Evolutionary conservation across 1,140 invertebrate species (phyloP).

Genomic region (Pseudachorutes palmiensis): DNA sequence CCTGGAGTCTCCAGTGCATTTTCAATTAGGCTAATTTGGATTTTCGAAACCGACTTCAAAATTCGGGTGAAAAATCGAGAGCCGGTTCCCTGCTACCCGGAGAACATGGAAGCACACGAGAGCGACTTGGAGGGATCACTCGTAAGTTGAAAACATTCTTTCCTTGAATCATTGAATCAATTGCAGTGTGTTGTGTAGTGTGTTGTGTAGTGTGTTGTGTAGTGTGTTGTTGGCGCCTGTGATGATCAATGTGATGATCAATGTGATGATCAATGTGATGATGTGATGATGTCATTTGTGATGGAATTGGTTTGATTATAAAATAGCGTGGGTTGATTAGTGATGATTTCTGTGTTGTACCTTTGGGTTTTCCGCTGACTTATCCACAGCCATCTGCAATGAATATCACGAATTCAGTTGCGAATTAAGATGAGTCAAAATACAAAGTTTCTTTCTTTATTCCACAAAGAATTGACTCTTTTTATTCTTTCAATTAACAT

Average conservation of each 20-base stretch:
- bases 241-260: too few species aligned
- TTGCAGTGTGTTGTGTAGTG: too few species aligned
- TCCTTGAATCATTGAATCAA: too few species aligned
- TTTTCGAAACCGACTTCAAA: slow-evolving; percentile 50
- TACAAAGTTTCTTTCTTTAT: too few species aligned
- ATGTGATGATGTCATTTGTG: slow-evolving; percentile 8
- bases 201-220: too few species aligned
- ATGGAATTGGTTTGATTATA: not conserved
- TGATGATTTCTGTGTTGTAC: slow-evolving; percentile 1
- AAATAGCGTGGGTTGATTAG: slow-evolving; percentile 6
- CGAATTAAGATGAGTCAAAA: too few species aligned
- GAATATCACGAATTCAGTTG: too few species aligned
- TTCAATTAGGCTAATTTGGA: not conserved
- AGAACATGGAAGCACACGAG: slow-evolving; percentile 62
- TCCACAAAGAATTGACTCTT: too few species aligned
- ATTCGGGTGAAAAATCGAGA: slow-evolving; percentile 85
- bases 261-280: too few species aligned
- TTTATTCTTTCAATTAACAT: slow-evolving; percentile 1
- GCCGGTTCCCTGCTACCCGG: slow-evolving; percentile 72
- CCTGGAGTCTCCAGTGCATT: not conserved
- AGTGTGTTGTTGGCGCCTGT: too few species aligned
- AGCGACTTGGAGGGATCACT: slow-evolving; percentile 56
- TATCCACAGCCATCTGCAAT: too few species aligned
- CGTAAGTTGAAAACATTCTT: slow-evolving; percentile 46
- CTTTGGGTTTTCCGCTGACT: slow-evolving; percentile 1